Percentiles rank a stretch among this genome's conserved stretches.
These are phyloP conservation scores for Acanthosepion pharaonis DNA, from an alignment of 2,888 invertebrate genomes.

Conservation along the genomic window DNA sequence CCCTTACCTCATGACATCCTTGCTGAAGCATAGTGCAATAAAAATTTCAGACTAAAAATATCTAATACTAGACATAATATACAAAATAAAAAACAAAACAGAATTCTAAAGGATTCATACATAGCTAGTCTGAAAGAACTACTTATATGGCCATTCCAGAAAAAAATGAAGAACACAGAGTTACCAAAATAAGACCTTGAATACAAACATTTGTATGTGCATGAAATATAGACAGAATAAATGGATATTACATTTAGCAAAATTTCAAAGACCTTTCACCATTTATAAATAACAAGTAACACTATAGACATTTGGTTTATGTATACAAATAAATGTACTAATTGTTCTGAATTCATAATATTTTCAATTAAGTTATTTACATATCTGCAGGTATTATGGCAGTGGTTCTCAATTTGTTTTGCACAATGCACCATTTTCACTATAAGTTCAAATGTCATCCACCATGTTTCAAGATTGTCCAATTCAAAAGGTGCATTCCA, in stretches of 20 bases:
- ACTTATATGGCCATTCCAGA: background rate
- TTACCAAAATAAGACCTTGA: constrained; percentile 33
- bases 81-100: background rate
- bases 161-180: background rate
- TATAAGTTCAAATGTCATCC: too few relatives aligned
- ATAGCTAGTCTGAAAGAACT: background rate
- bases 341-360: background rate
- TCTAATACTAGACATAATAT: background rate
- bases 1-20: constrained; percentile 47
- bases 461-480: too few relatives aligned
- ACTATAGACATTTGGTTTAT: background rate
- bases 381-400: background rate
- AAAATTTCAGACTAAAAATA: constrained; percentile 38
- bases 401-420: too few relatives aligned
- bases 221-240: background rate
- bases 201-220: constrained; percentile 33
- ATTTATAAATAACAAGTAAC: background rate
- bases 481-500: too few relatives aligned
- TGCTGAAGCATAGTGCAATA: constrained; percentile 46
- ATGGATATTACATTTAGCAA: background rate
- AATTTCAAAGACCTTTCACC: constrained; percentile 16
- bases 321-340: background rate
- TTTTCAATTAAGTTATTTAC: background rate
- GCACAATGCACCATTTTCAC: too few relatives aligned
- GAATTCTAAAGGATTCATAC: background rate